Conservation (phyloP, 1,140 invertebrate genomes). For the Zeugodacus cucurbitae region DNA sequence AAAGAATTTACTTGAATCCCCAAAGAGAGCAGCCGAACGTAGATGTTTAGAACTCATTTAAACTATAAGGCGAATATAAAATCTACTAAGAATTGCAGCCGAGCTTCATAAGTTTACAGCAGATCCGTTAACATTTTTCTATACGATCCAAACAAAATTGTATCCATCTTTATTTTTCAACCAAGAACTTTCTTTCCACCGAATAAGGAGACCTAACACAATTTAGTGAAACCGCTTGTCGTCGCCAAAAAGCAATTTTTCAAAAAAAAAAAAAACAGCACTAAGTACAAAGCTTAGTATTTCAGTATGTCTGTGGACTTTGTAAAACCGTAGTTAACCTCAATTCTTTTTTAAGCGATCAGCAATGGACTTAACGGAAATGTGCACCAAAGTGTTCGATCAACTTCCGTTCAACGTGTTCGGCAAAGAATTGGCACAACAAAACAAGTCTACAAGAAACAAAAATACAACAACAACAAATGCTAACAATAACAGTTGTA, state of each 20-base stretch:
- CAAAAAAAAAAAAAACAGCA: too few species aligned
- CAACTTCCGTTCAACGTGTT: slow-evolving; percentile 12
- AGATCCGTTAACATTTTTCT: too few species aligned
- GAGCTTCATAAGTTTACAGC: too few species aligned
- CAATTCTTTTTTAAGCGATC: not conserved
- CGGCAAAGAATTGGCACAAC: slow-evolving; percentile 25
- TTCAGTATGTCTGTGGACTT: not conserved
- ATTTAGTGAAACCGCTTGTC: not conserved
- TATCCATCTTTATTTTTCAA: not conserved
- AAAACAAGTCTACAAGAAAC: not conserved
- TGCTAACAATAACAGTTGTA: not conserved
- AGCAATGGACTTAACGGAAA: slow-evolving; percentile 25
- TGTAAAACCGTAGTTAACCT: slow-evolving; percentile 14
- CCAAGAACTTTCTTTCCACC: not conserved
- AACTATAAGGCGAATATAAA: too few species aligned
- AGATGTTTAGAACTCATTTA: too few species aligned
- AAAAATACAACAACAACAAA: not conserved
- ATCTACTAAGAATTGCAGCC: too few species aligned
- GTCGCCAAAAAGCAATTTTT: not conserved
- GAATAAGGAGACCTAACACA: not conserved
- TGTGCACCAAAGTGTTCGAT: slow-evolving; percentile 11
- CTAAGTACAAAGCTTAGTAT: not conserved
- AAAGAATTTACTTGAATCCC: too few species aligned
- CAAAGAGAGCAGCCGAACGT: too few species aligned
- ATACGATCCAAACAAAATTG: too few species aligned